A percentile compares a stretch with the other conserved stretches of the same genome.
phyloP scores from a whole-genome alignment of 2,888 invertebrate species.

The Iselma pallidipennis region DNA sequence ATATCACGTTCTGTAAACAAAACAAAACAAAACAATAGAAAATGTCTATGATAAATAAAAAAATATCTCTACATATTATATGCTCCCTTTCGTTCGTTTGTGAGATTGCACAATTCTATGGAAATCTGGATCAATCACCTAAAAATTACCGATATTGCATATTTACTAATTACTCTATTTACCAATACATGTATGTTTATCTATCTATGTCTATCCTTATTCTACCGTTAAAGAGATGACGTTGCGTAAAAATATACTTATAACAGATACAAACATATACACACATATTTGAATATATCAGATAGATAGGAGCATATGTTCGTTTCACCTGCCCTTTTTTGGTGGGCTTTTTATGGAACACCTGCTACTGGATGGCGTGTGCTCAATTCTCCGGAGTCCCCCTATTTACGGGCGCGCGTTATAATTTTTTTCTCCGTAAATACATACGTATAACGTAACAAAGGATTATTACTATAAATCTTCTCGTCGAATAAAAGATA shows the following conservation, averaged over 20 bases:
- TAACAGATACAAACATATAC: slow-evolving; percentile 26
- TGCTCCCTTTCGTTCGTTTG: too few species aligned
- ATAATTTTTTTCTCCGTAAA: neutral
- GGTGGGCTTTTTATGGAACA: slow-evolving; percentile 36
- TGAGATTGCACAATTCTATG: too few species aligned
- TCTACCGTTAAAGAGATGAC: neutral
- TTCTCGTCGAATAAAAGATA: neutral
- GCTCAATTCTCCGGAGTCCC: slow-evolving; percentile 34
- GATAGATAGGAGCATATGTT: slow-evolving; percentile 48
- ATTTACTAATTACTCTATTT: too few species aligned
- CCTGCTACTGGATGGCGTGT: slow-evolving; percentile 49
- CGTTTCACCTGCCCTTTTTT: slow-evolving; percentile 47
- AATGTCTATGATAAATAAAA: too few species aligned
- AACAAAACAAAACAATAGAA: slow-evolving; percentile 15
- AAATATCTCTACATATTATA: too few species aligned
- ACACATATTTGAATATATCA: slow-evolving; percentile 38
- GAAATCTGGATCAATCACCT: too few species aligned
- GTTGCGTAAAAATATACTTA: slow-evolving; percentile 13
- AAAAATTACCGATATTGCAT: too few species aligned
- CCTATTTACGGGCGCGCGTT: slow-evolving; percentile 15
- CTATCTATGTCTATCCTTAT: neutral
- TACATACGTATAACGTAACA: too few species aligned
- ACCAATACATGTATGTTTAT: too few species aligned
- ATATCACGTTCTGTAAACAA: slow-evolving; percentile 49
- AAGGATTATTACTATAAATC: neutral